Conservation (phyloP, 2,113 vertebrate species). For the Egretta garzetta region DNA sequence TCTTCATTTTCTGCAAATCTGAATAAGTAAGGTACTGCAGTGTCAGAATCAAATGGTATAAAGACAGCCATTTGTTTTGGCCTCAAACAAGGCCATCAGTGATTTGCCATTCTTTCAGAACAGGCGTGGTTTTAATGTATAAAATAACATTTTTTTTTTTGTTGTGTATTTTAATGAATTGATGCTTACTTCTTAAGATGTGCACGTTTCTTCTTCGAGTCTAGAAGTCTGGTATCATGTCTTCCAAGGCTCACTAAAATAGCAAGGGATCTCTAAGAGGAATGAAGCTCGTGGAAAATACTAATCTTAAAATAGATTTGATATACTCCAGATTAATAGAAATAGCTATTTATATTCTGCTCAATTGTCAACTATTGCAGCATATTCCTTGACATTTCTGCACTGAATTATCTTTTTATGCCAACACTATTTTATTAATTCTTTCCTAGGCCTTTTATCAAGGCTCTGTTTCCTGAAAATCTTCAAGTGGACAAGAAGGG, state of each 20-base stretch:
- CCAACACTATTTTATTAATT: background rate
- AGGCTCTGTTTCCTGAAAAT: conserved; percentile 92
- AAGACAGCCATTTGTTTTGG: background rate
- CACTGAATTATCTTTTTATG: background rate
- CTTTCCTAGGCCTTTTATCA: conserved; percentile 89
- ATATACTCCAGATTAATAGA: background rate
- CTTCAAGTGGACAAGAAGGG: conserved; percentile 97
- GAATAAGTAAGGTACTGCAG: background rate
- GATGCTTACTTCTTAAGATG: background rate
- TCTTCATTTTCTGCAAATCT: background rate
- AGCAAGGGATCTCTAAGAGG: background rate
- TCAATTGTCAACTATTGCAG: background rate
- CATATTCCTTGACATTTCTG: background rate
- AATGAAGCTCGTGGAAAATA: background rate
- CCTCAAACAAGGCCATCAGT: background rate
- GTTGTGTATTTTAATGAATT: background rate
- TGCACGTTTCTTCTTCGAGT: background rate
- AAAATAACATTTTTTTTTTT: background rate
- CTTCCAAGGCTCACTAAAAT: background rate
- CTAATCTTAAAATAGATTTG: background rate
- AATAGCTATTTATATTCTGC: conserved; percentile 7
- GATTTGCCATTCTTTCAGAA: background rate
- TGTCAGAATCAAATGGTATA: background rate
- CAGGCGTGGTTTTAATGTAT: background rate
- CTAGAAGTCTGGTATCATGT: background rate